These are phyloP conservation scores for Telmatherina bonti DNA, from an alignment of 2,797 vertebrate species.

Conservation along the genomic window DNA sequence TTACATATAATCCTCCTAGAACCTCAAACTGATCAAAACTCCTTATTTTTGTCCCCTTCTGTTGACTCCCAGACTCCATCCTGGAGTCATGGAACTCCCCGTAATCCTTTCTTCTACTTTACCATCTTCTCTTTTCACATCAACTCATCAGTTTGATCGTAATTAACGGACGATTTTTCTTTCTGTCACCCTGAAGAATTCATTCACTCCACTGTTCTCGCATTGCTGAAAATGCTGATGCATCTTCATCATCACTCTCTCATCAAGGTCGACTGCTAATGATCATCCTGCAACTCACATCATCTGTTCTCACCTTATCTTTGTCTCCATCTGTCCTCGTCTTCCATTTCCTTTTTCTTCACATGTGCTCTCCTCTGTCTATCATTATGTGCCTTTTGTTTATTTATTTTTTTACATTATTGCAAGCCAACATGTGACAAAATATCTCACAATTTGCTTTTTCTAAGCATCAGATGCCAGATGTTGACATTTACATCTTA, in stretches of 20 bases:
- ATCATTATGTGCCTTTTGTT: not conserved
- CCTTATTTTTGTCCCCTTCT: no score
- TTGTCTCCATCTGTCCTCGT: not conserved
- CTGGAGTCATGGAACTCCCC: no score
- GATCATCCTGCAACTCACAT: constrained; percentile 6
- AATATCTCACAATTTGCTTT: not conserved
- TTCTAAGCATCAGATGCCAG: not conserved
- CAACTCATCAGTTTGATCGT: not conserved
- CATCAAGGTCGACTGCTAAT: not conserved
- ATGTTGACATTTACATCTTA: not conserved
- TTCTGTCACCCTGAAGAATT: not conserved
- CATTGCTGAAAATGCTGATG: constrained; percentile 13
- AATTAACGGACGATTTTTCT: not conserved
- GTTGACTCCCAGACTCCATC: no score
- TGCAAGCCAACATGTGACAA: not conserved
- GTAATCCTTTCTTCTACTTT: not conserved
- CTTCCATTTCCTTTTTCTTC: not conserved
- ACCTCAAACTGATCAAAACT: no score
- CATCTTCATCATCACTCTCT: constrained; percentile 9
- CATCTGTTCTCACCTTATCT: not conserved
- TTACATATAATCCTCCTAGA: no score
- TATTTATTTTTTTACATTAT: not conserved
- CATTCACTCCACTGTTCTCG: constrained; percentile 1
- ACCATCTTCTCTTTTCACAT: constrained; percentile 10
- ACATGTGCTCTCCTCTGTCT: not conserved